A percentile compares a stretch with the other conserved stretches of the same genome.
These are phyloP conservation scores for Nyleta sp. DNA, from an alignment of 2,888 invertebrate species.

Conservation along the genomic window DNA sequence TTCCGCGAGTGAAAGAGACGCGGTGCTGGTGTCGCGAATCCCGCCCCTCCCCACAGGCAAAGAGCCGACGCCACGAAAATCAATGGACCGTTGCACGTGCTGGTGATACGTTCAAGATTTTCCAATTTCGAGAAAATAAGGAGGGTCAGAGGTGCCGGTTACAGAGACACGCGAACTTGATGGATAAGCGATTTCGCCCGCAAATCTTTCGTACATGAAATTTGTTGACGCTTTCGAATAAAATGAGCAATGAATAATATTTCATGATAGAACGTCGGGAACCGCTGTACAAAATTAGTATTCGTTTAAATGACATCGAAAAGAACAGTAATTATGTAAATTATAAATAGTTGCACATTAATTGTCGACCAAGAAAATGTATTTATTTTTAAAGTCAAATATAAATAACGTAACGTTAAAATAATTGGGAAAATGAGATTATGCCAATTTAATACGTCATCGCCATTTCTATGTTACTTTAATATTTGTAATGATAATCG, in stretches of 20 bases:
- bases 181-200: slow-evolving; percentile 35
- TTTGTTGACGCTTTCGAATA: slow-evolving; percentile 29
- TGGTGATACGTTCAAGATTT: slow-evolving; percentile 47
- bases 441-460: no score
- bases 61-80: slow-evolving; percentile 39
- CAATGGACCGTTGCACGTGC: slow-evolving; percentile 44
- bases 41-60: slow-evolving; percentile 10
- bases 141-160: slow-evolving; percentile 12
- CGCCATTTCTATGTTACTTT: no score
- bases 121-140: slow-evolving; percentile 46
- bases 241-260: slow-evolving; percentile 19
- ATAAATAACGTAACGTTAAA: no score
- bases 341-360: no score
- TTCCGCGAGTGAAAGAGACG: slow-evolving; percentile 21
- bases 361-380: no score
- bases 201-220: slow-evolving; percentile 33
- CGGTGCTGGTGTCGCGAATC: slow-evolving; percentile 19
- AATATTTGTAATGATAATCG: no score
- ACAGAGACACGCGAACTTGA: slow-evolving; percentile 36
- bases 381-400: no score
- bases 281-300: no score
- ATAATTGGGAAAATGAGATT: no score
- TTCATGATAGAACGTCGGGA: no score
- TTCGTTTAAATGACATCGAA: no score
- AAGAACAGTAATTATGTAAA: no score